These are phyloP conservation scores for Tiliacea citrago DNA, from an alignment of 2,888 invertebrate genomes.

Conservation along the genomic window DNA sequence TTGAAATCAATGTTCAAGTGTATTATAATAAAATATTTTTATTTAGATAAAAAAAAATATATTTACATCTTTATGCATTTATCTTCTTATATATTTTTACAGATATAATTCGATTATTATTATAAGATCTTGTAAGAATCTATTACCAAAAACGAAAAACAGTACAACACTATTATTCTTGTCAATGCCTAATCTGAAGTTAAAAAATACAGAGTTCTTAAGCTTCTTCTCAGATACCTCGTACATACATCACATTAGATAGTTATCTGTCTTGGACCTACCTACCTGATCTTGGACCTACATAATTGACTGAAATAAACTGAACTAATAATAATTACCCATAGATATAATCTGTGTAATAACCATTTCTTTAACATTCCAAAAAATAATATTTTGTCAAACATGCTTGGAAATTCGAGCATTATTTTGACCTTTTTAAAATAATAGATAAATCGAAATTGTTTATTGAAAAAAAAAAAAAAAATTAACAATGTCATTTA, in stretches of 20 bases:
- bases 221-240: not conserved
- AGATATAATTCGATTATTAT: not conserved
- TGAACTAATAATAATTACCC: not conserved
- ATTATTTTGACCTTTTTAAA: too few relatives aligned
- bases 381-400: not conserved
- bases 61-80: conserved; percentile 38
- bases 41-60: conserved; percentile 31
- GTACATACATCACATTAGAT: not conserved
- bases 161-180: not conserved
- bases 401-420: too few relatives aligned
- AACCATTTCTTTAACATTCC: not conserved
- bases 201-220: not conserved
- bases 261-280: not conserved
- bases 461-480: too few relatives aligned
- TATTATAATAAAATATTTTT: conserved; percentile 39
- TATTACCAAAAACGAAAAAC: conserved; percentile 1
- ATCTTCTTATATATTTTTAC: conserved; percentile 7
- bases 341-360: too few relatives aligned
- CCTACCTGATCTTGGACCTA: not conserved
- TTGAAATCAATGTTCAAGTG: conserved; percentile 21
- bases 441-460: too few relatives aligned
- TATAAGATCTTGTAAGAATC: conserved; percentile 21
- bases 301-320: not conserved
- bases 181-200: not conserved
- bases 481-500: too few relatives aligned